These are phyloP conservation scores for Oligia fasciuncula DNA, from an alignment of 2,888 invertebrate species.

Conservation along the genomic window DNA sequence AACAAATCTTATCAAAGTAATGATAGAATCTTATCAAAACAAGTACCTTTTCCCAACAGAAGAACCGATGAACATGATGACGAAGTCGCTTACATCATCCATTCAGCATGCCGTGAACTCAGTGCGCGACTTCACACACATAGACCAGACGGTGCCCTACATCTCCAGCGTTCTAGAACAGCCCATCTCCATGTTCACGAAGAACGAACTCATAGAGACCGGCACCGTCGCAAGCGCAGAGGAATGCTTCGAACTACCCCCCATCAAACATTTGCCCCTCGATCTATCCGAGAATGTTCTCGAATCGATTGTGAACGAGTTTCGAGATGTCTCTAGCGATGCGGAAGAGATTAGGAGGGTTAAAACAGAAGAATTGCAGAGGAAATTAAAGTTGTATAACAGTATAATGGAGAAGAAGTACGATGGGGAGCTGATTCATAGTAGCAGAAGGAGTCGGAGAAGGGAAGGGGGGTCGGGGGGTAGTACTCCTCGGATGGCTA, in stretches of 20 bases:
- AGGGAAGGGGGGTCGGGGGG: slow-evolving; percentile 75
- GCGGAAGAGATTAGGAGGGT: slow-evolving; percentile 78
- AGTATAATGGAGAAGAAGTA: slow-evolving; percentile 93
- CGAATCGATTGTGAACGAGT: slow-evolving; percentile 85
- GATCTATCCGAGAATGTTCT: slow-evolving; percentile 85
- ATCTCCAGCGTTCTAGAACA: slow-evolving; percentile 84
- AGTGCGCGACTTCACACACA: slow-evolving; percentile 81
- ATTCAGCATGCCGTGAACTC: slow-evolving; percentile 86
- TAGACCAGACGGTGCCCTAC: slow-evolving; percentile 84
- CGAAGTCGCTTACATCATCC: slow-evolving; percentile 84
- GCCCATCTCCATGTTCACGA: slow-evolving; percentile 81
- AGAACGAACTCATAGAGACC: slow-evolving; percentile 78
- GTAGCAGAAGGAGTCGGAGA: slow-evolving; percentile 84
- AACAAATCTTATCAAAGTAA: not conserved
- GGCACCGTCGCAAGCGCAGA: slow-evolving; percentile 90
- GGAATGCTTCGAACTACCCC: slow-evolving; percentile 93
- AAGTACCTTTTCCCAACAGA: slow-evolving; percentile 71
- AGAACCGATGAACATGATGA: slow-evolving; percentile 82
- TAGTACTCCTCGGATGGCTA: slow-evolving; percentile 75
- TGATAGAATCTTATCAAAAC: slow-evolving; percentile 4
- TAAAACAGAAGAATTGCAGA: slow-evolving; percentile 79
- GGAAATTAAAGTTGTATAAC: slow-evolving; percentile 91
- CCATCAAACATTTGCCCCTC: slow-evolving; percentile 87
- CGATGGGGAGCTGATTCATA: slow-evolving; percentile 92
- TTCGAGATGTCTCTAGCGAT: slow-evolving; percentile 80